These are phyloP conservation scores for Pterostichus madidus DNA, from an alignment of 2,888 invertebrate genomes.

Conservation along the genomic window DNA sequence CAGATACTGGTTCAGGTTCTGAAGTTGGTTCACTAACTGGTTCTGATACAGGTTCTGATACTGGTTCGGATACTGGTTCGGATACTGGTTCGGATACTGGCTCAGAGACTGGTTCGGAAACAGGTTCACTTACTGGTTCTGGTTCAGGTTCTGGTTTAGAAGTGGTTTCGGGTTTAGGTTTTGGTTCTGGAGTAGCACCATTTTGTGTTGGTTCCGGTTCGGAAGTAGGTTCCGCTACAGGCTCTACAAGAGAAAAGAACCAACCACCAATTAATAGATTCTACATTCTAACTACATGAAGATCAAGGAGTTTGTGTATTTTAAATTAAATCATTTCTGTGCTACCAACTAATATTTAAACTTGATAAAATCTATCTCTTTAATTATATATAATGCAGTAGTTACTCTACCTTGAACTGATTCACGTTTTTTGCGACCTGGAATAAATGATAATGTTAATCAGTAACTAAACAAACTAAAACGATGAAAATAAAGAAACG, in stretches of 20 bases:
- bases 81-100: constrained; percentile 76
- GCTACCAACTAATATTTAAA: neutral
- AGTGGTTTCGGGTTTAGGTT: constrained; percentile 74
- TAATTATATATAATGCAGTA: neutral
- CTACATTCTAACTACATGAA: constrained; percentile 70
- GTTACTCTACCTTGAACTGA: constrained; percentile 67
- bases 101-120: constrained; percentile 75
- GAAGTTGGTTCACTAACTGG: constrained; percentile 77
- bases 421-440: constrained; percentile 69
- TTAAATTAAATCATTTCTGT: neutral
- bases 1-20: constrained; percentile 76
- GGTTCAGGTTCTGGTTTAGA: constrained; percentile 74
- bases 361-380: neutral
- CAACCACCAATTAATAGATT: constrained; percentile 62
- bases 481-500: neutral
- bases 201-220: constrained; percentile 73
- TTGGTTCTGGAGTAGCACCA: constrained; percentile 73
- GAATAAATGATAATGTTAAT: constrained; percentile 24
- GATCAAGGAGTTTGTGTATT: neutral
- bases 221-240: constrained; percentile 71
- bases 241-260: constrained; percentile 64
- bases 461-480: too few species aligned
- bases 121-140: constrained; percentile 74
- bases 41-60: constrained; percentile 73
- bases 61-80: constrained; percentile 75